phyloP scores from a whole-genome alignment of 1,140 invertebrate species.

The Brachionus calyciflorus region DNA sequence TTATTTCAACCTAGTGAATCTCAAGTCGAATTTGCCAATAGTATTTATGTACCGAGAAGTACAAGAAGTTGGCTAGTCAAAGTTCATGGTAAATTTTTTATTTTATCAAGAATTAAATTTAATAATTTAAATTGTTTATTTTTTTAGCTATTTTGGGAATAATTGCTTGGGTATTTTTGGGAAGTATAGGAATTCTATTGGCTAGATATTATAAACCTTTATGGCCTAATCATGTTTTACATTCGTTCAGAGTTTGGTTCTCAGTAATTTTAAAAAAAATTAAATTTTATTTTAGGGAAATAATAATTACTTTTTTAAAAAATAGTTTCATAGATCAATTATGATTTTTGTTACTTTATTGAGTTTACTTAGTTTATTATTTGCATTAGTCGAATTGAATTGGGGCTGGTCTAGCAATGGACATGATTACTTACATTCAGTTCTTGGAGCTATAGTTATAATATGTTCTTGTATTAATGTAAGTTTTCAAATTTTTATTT shows the following conservation, averaged over 20 bases:
- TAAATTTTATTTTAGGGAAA: not conserved
- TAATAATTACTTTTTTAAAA: not conserved
- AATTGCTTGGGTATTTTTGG: constrained; percentile 47
- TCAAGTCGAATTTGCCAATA: constrained; percentile 36
- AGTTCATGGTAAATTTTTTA: constrained; percentile 22
- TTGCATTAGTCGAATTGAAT: constrained; percentile 30
- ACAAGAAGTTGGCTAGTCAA: constrained; percentile 44
- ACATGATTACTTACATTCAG: constrained; percentile 28
- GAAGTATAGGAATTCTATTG: constrained; percentile 22
- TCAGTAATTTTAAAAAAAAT: not conserved
- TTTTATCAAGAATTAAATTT: not conserved
- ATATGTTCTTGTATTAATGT: constrained; percentile 41
- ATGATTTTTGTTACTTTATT: constrained; percentile 34
- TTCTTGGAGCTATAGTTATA: constrained; percentile 40
- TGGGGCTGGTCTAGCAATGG: constrained; percentile 32
- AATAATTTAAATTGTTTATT: not conserved
- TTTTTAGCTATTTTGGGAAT: constrained; percentile 47
- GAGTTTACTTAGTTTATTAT: constrained; percentile 23
- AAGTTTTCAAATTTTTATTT: too few relatives aligned
- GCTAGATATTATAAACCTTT: constrained; percentile 44
- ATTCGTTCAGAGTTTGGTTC: constrained; percentile 23
- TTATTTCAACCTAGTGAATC: constrained; percentile 34
- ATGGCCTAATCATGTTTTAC: constrained; percentile 17
- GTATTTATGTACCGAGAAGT: constrained; percentile 10
- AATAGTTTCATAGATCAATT: constrained; percentile 38